Base-by-base conservation (phyloP, 2,797 vertebrate genomes). In the Neosalanx taihuensis region DNA sequence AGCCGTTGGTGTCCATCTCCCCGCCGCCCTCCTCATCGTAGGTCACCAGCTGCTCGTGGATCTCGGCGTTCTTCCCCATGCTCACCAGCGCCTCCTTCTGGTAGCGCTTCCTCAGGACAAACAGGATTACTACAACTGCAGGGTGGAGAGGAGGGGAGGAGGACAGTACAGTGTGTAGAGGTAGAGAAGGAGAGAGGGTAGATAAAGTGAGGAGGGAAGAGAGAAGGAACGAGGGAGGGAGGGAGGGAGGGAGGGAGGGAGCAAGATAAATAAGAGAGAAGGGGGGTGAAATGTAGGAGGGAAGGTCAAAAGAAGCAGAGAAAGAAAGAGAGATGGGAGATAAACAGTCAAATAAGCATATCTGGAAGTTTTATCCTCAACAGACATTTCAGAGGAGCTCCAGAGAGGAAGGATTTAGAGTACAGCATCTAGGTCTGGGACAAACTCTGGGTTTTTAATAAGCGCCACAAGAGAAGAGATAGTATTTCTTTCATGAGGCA, bases 1-100 rank as follows among this genome's bases (percentile, higher is more conserved):
- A 99, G 75, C 96, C 95, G 23, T 95, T 97, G 56, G 97, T 99
- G 86, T 99, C 97, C 97, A 99, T 99, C 89, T 99, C 97, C 3
- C 97, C 97, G 0, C 97, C 97, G 0, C 97, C 97, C 86, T 99
- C 97, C 81, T 99, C 97, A 0, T 99, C 96, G 0, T 99, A 98
- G 4, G 92, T 95, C 75, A 99, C 96, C 76, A 99, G 92, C 90
- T 99, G 97, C 92, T 99, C 97, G 0, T 97, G 96, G 81, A 99
- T 96, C 84, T 99, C 97, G 0, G 93, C 92, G 0, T 88, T 93
- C 85, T 96, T 97, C 62, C 91, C 81, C 84, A 93, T 81, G 0
- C 89, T 88, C 9, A 91, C 84, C 0, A 93, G 86, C 7, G 94
- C 85, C 0, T 96, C 93, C 83, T 95, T 96, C 88, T 93, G 95